phyloP scores from a whole-genome alignment of 2,797 vertebrate genomes.

The Pipistrellus pygmaeus region DNA sequence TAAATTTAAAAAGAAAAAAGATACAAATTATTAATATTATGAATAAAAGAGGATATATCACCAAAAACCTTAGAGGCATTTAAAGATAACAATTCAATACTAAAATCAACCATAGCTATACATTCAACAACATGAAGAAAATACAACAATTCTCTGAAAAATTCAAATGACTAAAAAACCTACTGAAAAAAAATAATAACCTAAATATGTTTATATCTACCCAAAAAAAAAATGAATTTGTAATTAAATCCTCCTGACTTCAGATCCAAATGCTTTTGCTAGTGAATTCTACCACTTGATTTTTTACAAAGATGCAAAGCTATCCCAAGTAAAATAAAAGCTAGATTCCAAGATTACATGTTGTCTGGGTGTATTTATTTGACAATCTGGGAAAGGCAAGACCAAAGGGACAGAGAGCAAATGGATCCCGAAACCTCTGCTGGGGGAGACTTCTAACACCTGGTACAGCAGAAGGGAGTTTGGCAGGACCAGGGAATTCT shows the following conservation, averaged over 20 bases:
- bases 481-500: not conserved
- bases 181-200: conserved; percentile 28
- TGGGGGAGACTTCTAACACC: not conserved
- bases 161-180: conserved; percentile 23
- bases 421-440: not conserved
- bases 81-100: conserved; percentile 1
- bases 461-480: not conserved
- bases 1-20: not conserved
- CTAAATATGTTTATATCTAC: not conserved
- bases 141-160: not conserved
- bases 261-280: not conserved
- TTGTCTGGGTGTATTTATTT: not conserved
- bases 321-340: not conserved
- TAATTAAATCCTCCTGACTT: conserved; percentile 1
- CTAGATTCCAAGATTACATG: not conserved
- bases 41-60: not conserved
- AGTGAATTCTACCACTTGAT: conserved; percentile 2
- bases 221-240: not conserved
- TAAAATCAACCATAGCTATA: not conserved
- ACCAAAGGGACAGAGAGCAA: not conserved
- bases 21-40: not conserved
- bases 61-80: not conserved
- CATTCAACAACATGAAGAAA: not conserved
- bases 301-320: not conserved
- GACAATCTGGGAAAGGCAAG: not conserved